Base-by-base conservation (phyloP, 2,113 vertebrate genomes). In the Sinocyclocheilus rhinocerous region DNA sequence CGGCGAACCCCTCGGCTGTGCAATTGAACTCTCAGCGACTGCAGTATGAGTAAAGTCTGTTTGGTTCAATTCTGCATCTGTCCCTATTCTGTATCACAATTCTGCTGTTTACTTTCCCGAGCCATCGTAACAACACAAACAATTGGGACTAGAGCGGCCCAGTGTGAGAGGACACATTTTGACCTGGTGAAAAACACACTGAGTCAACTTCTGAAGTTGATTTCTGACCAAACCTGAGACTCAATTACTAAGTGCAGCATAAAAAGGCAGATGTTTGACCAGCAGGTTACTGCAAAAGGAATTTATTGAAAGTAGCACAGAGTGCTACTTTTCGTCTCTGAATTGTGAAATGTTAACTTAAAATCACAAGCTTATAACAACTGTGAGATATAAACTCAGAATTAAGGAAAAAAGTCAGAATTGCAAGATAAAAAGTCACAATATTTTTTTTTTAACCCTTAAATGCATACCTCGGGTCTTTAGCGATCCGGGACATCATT, bases 41-140 rank as follows among this genome's bases (percentile, higher is more conserved):
- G 13, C 13, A 29, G 59, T 67, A 76, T 84, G 84, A 48, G 50
- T 89, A 65, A 77, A 88, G 88, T 91, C 85, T 88, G 85, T 85
- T 73, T 90, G 86, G 86, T 91, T 87, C 88, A 85, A 90, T 92
- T 89, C 85, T 69, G 87, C 79, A 87, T 90, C 81, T 8, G 61
- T 70, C 39, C 87, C 86, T 83, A 91, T 92, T 92, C 89, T 88
- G 91, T 86, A 92, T 93, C 92, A 91, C 88, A 89, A 91, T 91
- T 87, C 88, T 76, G 88, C 89, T 92, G 91, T 93, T 94, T 93
- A 90, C 89, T 85, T 89, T 91, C 86, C 84, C 87, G 83, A 91
- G 83, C 89, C 89, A 84, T 87, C 67, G 83, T 88, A 81, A 91
- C 92, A 93, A 91, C 83, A 76, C 86, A 92, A 91, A 92, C 85